phyloP scores from a whole-genome alignment of 2,888 invertebrate species.

The Charanyca ferruginea region DNA sequence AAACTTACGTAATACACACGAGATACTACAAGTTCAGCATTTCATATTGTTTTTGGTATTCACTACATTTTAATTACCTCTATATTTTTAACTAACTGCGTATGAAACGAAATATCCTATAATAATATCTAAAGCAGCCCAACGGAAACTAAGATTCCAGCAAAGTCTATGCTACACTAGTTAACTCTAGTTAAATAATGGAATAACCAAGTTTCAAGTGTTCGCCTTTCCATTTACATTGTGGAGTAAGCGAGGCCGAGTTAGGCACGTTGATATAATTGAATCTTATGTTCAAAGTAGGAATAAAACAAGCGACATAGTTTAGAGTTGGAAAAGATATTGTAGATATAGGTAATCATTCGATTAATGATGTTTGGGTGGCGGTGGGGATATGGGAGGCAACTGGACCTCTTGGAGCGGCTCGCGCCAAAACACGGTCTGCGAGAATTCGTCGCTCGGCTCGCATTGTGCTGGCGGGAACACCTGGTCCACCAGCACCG shows the following conservation, averaged over 20 bases:
- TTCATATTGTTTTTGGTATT: constrained; percentile 65
- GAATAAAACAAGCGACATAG: constrained; percentile 50
- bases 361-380: constrained; percentile 62
- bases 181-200: constrained; percentile 39
- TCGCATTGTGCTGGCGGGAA: constrained; percentile 95
- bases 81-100: constrained; percentile 49
- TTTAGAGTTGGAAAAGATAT: constrained; percentile 38
- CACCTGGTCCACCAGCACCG: constrained; percentile 98
- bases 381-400: constrained; percentile 67
- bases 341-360: constrained; percentile 33
- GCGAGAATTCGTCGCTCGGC: constrained; percentile 93
- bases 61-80: constrained; percentile 49
- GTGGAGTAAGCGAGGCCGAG: constrained; percentile 45
- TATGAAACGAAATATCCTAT: constrained; percentile 52
- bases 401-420: constrained; percentile 92
- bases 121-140: constrained; percentile 48
- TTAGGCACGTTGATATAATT: constrained; percentile 46
- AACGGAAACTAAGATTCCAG: constrained; percentile 54
- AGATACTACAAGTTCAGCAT: constrained; percentile 59
- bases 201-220: constrained; percentile 48
- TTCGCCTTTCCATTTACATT: constrained; percentile 21
- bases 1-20: constrained; percentile 57
- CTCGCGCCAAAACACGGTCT: constrained; percentile 98
- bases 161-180: constrained; percentile 38
- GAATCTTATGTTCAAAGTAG: constrained; percentile 44